Evolutionary conservation across 2,888 invertebrate genomes (phyloP), one percentile per base, ranked within the genome.

Genomic region (Drosophila lacicola): DNA sequence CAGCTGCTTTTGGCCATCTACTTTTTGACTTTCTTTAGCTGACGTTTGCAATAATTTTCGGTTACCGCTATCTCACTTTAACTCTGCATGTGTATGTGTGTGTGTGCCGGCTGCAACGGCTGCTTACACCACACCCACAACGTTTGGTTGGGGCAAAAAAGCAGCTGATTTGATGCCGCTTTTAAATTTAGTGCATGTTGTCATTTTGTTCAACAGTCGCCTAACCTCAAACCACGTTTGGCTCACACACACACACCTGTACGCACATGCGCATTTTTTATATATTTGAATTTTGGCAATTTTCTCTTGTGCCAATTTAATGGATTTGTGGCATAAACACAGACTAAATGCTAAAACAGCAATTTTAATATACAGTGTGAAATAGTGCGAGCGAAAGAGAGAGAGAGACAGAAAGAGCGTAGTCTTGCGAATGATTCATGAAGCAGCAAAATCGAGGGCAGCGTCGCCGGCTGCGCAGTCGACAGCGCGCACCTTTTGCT

Each of bases 171-270:
- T 60, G 49, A 55, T 53, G 55, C 34, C 53, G 63, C 44, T 61
- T 36, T 56, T 47, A 47, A 58, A 64, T 66, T 55, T 61, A 64
- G 50, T 75, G 61, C 76, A 76, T 83, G 74, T 74, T 74, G 78
- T 73, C 73, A 78, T 71, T 65, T 65, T 51, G 50, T 45, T 47
- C 44, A 53, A 60, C 36, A 37, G 9, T 42, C 25, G 49, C 70
- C 63, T 81, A 82, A 82, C 82, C 85, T 82, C 80, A 85, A 81
- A 78, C 37, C 62, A 58, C 55, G 65, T 70, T 78, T 53, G 60
- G 66, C 73, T 62, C 55, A 66, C 62, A 65, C 66, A 65, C 66
- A 39, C 29, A 49, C 36, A 60, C 25, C 13, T 39, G 33, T 14
- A 21, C 54, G 21, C n/a, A 29, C 42, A 54, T 51, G 46, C 19